A percentile compares a stretch with the other conserved stretches of the same genome.
phyloP scores from a whole-genome alignment of 2,113 vertebrate genomes.

The Chitala chitala region DNA sequence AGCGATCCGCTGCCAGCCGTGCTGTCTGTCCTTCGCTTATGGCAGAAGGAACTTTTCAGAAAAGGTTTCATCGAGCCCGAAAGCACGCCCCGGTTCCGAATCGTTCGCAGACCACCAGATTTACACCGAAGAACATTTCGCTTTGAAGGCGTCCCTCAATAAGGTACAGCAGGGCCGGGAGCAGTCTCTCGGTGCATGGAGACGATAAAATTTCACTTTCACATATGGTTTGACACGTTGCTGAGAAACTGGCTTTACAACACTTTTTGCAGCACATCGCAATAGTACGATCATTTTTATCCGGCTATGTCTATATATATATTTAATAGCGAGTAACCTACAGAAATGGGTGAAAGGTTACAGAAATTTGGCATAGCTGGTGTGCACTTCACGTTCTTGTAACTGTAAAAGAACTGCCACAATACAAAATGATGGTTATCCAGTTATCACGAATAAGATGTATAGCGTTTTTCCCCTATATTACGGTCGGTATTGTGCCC shows the following conservation, averaged over 20 bases:
- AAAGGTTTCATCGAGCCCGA: slow-evolving; percentile 40
- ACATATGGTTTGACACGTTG: too few species aligned
- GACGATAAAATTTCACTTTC: too few species aligned
- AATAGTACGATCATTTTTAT: too few species aligned
- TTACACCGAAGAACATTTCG: slow-evolving; percentile 52
- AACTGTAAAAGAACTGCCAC: too few species aligned
- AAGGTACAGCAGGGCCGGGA: slow-evolving; percentile 58
- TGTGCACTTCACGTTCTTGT: too few species aligned
- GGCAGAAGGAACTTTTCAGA: slow-evolving; percentile 46
- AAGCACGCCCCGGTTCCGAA: slow-evolving; percentile 15
- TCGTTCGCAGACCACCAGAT: slow-evolving; percentile 30
- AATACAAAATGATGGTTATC: too few species aligned
- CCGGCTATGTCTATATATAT: too few species aligned
- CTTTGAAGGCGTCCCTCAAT: slow-evolving; percentile 56
- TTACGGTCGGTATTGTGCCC: background rate
- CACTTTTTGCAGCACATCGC: too few species aligned
- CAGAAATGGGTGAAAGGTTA: slow-evolving; percentile 7
- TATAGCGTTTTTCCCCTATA: background rate
- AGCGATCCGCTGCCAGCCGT: slow-evolving; percentile 17
- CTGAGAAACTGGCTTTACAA: too few species aligned
- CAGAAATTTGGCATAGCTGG: background rate
- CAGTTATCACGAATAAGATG: background rate
- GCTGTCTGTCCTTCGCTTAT: slow-evolving; percentile 15
- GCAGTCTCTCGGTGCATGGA: too few species aligned
- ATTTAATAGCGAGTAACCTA: background rate